Conservation (phyloP, 1,140 invertebrate genomes). For the Spodoptera litura region DNA sequence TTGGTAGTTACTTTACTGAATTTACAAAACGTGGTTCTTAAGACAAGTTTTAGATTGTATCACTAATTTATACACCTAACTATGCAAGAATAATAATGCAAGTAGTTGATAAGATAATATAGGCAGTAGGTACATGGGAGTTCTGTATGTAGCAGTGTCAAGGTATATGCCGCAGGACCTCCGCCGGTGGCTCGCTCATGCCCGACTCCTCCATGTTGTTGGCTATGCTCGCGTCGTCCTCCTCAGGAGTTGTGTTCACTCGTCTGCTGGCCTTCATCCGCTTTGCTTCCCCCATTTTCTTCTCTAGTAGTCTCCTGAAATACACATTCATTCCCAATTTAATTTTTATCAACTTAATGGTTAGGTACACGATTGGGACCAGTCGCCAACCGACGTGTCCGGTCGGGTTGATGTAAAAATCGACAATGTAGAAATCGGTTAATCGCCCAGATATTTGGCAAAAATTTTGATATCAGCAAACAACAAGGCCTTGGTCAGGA, state of each 20-base stretch:
- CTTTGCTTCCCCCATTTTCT: conserved; percentile 72
- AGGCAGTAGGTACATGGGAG: too few species aligned
- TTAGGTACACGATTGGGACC: too few species aligned
- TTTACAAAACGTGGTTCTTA: too few species aligned
- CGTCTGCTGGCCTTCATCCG: conserved; percentile 63
- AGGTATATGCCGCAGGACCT: conserved; percentile 65
- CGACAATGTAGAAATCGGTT: too few species aligned
- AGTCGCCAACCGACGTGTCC: too few species aligned
- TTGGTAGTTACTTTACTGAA: too few species aligned
- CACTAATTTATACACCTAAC: too few species aligned
- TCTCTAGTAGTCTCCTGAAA: conserved; percentile 68
- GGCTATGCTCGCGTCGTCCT: conserved; percentile 69
- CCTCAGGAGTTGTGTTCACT: conserved; percentile 56
- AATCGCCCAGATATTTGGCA: too few species aligned
- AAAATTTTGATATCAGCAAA: too few species aligned
- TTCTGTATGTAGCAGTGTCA: conserved; percentile 34
- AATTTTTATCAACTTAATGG: background rate
- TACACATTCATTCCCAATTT: conserved; percentile 43
- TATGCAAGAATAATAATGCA: background rate
- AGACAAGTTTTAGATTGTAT: too few species aligned
- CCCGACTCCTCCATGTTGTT: conserved; percentile 73
- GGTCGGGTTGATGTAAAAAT: too few species aligned
- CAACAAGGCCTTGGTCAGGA: too few species aligned
- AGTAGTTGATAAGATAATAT: background rate
- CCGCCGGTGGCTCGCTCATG: conserved; percentile 65